Percentiles rank a stretch among this genome's conserved stretches.
Conservation (phyloP, 2,888 invertebrate genomes). For the Lycaena phlaeas region DNA sequence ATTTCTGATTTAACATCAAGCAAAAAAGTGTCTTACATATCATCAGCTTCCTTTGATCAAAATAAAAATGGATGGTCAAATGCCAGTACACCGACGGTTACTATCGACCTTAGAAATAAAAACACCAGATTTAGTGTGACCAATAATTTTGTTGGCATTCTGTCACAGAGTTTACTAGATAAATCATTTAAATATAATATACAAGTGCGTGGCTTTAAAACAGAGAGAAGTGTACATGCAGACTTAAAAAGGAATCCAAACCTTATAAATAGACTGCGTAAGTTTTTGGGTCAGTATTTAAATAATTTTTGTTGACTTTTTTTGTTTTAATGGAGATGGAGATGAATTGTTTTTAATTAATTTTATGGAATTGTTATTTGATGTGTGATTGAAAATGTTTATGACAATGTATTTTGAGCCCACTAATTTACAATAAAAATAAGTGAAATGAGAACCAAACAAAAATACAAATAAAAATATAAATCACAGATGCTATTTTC, state of each 20-base stretch:
- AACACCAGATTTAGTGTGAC: slow-evolving; percentile 37
- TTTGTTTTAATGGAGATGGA: too few relatives aligned
- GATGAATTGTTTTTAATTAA: too few relatives aligned
- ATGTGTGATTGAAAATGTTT: too few relatives aligned
- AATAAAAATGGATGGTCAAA: slow-evolving; percentile 54
- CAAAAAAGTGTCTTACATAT: slow-evolving; percentile 49
- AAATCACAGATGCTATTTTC: too few relatives aligned
- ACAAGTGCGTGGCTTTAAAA: slow-evolving; percentile 85
- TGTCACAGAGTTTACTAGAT: slow-evolving; percentile 30
- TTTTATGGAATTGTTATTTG: too few relatives aligned
- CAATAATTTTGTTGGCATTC: slow-evolving; percentile 40
- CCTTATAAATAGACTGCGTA: slow-evolving; percentile 77
- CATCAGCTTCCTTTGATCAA: slow-evolving; percentile 48
- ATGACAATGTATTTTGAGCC: too few relatives aligned
- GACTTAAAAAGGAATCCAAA: slow-evolving; percentile 82
- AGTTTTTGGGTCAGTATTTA: slow-evolving; percentile 54
- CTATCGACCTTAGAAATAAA: slow-evolving; percentile 33
- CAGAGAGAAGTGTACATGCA: slow-evolving; percentile 79
- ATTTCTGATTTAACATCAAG: slow-evolving; percentile 31
- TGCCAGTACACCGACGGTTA: slow-evolving; percentile 26
- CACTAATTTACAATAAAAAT: too few relatives aligned
- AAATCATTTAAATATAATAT: slow-evolving; percentile 43
- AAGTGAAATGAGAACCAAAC: too few relatives aligned
- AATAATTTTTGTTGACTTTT: slow-evolving; percentile 16
- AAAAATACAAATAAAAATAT: too few relatives aligned